Conservation (phyloP, 2,888 invertebrate genomes). For the Lysandra bellargus region DNA sequence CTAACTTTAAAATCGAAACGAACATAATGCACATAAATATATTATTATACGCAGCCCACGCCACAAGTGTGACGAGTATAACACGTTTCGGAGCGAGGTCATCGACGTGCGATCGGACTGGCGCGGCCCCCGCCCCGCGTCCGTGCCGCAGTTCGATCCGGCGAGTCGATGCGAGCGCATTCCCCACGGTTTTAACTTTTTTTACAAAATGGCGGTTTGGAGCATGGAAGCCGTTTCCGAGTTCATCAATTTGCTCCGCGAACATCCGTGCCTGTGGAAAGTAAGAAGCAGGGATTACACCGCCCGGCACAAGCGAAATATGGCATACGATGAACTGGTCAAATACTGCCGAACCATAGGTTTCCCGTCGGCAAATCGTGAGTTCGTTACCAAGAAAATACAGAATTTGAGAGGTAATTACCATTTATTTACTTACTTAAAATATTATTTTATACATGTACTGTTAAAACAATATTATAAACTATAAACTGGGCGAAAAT, state of each 20-base stretch:
- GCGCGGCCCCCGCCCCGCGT: background rate
- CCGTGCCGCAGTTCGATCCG: slow-evolving; percentile 1
- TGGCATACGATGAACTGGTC: slow-evolving; percentile 10
- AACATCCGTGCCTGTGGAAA: background rate
- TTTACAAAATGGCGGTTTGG: slow-evolving; percentile 3
- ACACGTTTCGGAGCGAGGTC: slow-evolving; percentile 19
- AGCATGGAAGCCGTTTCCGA: background rate
- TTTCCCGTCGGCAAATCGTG: slow-evolving; percentile 26
- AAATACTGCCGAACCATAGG: slow-evolving; percentile 13
- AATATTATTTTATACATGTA: background rate
- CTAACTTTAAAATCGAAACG: background rate
- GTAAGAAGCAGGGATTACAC: background rate
- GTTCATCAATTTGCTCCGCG: background rate
- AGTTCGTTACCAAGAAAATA: slow-evolving; percentile 29
- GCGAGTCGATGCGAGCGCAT: slow-evolving; percentile 9
- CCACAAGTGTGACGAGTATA: background rate
- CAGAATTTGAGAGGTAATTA: slow-evolving; percentile 10
- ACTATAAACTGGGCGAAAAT: background rate
- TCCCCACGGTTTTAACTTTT: background rate
- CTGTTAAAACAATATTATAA: too few species aligned
- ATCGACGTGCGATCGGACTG: slow-evolving; percentile 1
- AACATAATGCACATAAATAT: background rate
- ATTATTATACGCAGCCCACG: background rate
- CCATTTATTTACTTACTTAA: background rate
- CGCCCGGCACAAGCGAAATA: background rate